phyloP scores from a whole-genome alignment of 2,113 vertebrate genomes.

The Oreotrochilus melanogaster region DNA sequence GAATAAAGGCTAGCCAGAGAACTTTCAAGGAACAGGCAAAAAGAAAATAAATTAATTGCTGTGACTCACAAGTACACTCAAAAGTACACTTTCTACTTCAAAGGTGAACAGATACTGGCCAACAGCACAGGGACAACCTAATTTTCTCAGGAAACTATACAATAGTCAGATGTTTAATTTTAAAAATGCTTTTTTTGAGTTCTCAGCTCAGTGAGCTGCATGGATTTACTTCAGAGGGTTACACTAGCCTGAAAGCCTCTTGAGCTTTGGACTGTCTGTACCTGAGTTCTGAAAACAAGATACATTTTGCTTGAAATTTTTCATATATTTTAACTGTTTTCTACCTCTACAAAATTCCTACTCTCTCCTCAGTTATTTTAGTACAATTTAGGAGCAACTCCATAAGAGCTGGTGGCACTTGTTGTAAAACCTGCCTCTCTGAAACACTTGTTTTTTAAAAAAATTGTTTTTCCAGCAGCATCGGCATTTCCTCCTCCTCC shows the following conservation, averaged over 20 bases:
- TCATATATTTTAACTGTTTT: background rate
- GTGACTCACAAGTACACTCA: background rate
- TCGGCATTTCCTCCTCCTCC: conserved; percentile 72
- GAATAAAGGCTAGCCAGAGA: background rate
- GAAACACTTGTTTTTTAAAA: background rate
- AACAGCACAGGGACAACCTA: background rate
- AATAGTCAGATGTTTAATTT: background rate
- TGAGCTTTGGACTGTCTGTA: background rate
- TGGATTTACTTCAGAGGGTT: conserved; percentile 21
- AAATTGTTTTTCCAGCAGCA: conserved; percentile 38
- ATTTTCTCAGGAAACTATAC: background rate
- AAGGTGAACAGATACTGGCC: background rate
- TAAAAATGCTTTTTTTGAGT: background rate
- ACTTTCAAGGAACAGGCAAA: conserved; percentile 7
- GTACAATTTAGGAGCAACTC: background rate
- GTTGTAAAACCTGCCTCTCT: background rate
- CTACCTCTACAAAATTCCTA: background rate
- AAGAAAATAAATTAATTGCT: background rate
- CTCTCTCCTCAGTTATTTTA: background rate
- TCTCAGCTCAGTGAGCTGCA: background rate
- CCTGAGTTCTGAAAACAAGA: background rate
- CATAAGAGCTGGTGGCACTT: background rate
- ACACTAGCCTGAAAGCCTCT: background rate
- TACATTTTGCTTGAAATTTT: background rate
- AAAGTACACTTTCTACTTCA: background rate